Evolutionary conservation across 2,113 vertebrate genomes (phyloP), one percentile per base, ranked within the genome.

Genomic region (Smithornis capensis): DNA sequence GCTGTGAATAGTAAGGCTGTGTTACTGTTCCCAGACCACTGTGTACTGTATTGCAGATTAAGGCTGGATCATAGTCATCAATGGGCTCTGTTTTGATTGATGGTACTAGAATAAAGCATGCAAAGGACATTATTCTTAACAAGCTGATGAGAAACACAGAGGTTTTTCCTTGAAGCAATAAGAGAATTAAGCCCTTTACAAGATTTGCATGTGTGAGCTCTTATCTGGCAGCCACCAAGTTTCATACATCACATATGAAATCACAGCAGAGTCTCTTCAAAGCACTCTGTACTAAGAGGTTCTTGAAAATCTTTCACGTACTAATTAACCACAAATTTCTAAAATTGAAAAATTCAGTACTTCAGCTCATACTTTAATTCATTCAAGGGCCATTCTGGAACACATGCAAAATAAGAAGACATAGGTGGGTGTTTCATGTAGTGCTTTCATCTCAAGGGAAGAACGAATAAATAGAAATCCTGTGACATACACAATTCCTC

Each of bases 21-120:
- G 98, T 97, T 53, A 98, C 97, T 88, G 98, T 94, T 89, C 99
- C 98, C 92, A 99, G 95, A 91, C 98, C 98, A 94, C 98, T 98
- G 38, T 99, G 98, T 85, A 98, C 94, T 45, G 98, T 97, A 40
- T 97, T 99, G 96, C 98, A 98, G 98, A 99, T 98, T 97, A 98
- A 96, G 85, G 98, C 96, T 27, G 98, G 97, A 95, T 99, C 99
- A 47, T 99, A 99, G 89, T 99, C 99, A 83, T 99, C 99, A 27
- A 98, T 86, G 59, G 99, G 99, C 96, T 99, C 99, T 6, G 99
- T 99, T 98, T 99, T 99, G 96, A 99, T 99, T 95, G 99, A 98
- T 22, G 99, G 98, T 96, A 99, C 99, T 99, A 98, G 94, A 98
- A 97, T 40, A 96, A 92, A 97, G 96, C 90, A 97, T 73, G 96